Base-by-base conservation (phyloP, 2,113 vertebrate genomes). In the Ursus arctos region DNA sequence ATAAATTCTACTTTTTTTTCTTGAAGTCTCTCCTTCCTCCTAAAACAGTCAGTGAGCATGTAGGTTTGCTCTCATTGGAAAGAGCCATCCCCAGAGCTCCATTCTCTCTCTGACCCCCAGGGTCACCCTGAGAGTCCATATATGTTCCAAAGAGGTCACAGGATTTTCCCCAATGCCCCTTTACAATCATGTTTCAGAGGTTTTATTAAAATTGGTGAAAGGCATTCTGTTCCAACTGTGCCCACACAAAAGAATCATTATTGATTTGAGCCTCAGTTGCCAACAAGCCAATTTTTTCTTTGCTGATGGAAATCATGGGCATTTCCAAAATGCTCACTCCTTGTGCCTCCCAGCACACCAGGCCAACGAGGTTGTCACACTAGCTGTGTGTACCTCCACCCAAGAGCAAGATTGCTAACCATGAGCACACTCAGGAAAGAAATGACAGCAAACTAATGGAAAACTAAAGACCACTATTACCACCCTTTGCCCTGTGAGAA, bases 171-270 rank as follows among this genome's bases (percentile, higher is more conserved):
- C 55, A 77, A 1, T 47, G 26, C 53, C 74, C 89, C 76, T 55
- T 67, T 76, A 79, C 28, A 88, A 53, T 94, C 59, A 22, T 59
- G 55, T 81, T 93, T 81, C 81, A 85, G 80, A 97, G 49, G 71
- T 95, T 95, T 97, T 86, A 97, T 97, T 98, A 98, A 98, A 97
- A 97, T 92, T 63, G 53, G 65, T 97, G 97, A 98, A 97, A 98
- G 96, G 61, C 80, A 96, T 96, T 97, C 94, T 97, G 84, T 95
- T 88, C 33, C 76, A 96, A 79, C 28, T 57, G 21, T 81, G 49
- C 31, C 67, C 69, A 81, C 51, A 98, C 97, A 97, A 97, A 97
- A 91, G 96, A 92, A 89, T 85, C 94, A 94, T 97, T 98, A 94
- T 95, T 69, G 76, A 83, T 91, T 86, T 88, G 77, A 95, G 47